phyloP scores from a whole-genome alignment of 2,797 vertebrate species.

The Podarcis siculus region DNA sequence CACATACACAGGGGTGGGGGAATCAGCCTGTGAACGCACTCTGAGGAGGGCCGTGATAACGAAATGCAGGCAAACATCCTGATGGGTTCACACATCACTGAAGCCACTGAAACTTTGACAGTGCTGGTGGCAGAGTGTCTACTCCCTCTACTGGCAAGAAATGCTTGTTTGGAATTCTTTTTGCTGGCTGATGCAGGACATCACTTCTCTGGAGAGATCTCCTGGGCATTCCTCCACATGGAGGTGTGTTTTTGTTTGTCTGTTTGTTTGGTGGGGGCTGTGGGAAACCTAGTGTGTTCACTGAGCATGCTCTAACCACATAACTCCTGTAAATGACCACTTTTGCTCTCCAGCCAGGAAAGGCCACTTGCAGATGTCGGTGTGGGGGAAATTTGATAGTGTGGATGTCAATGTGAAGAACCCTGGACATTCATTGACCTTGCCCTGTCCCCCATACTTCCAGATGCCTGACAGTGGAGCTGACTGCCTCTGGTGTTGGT shows the following conservation, averaged over 20 bases:
- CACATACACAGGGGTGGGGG: neutral
- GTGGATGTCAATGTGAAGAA: neutral
- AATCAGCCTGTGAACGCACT: neutral
- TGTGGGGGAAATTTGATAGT: neutral
- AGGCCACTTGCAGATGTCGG: neutral
- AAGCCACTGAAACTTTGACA: neutral
- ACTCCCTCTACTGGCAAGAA: conserved; percentile 20
- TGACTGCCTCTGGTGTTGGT: too few relatives aligned
- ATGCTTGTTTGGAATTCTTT: neutral
- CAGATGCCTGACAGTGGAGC: too few relatives aligned
- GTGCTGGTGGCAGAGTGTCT: neutral
- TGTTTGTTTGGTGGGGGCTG: neutral
- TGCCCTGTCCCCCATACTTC: too few relatives aligned
- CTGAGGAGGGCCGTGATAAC: too few relatives aligned
- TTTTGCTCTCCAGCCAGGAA: too few relatives aligned
- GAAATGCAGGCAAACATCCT: neutral
- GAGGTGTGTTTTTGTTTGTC: neutral
- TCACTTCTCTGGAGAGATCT: neutral
- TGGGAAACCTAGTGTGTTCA: neutral
- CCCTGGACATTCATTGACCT: too few relatives aligned
- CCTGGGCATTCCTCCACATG: neutral
- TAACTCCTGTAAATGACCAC: neutral
- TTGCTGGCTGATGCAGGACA: neutral
- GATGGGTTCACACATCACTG: neutral
- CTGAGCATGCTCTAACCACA: neutral